These are phyloP conservation scores for Megaceryle maxima DNA, from an alignment of 2,113 vertebrate genomes.

Conservation along the genomic window DNA sequence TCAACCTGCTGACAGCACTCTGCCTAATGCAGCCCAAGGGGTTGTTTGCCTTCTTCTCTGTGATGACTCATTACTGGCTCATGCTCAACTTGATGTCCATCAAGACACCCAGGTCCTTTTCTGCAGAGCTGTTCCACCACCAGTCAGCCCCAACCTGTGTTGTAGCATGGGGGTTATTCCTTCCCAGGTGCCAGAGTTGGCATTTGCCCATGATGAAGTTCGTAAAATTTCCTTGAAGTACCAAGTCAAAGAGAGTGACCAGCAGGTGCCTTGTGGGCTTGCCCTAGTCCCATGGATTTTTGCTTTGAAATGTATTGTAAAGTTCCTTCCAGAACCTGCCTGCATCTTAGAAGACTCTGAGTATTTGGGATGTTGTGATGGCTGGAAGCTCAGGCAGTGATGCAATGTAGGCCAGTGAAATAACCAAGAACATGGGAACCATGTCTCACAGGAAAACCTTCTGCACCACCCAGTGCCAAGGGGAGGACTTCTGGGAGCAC, in stretches of 20 bases:
- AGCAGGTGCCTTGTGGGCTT: not conserved
- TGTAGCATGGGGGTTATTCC: not conserved
- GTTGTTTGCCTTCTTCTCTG: not conserved
- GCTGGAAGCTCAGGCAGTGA: not conserved
- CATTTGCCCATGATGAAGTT: not conserved
- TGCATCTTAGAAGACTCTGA: rapidly evolving
- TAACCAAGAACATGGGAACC: not conserved
- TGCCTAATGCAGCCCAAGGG: not conserved
- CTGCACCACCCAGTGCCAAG: not conserved
- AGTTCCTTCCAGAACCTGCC: not conserved
- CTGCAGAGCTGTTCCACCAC: not conserved
- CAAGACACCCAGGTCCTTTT: not conserved
- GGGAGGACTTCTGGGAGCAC: not conserved
- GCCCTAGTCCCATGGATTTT: not conserved
- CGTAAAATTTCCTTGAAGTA: not conserved
- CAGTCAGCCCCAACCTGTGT: not conserved
- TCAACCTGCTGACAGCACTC: rapidly evolving
- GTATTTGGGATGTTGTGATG: not conserved
- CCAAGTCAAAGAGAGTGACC: not conserved
- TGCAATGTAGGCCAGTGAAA: not conserved
- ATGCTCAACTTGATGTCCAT: not conserved
- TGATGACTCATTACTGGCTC: not conserved
- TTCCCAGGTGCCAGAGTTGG: not conserved
- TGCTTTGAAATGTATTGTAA: not conserved
- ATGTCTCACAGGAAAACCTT: not conserved